Evolutionary conservation across 1,140 invertebrate genomes (phyloP).

Genomic region (Drosophila orena): DNA sequence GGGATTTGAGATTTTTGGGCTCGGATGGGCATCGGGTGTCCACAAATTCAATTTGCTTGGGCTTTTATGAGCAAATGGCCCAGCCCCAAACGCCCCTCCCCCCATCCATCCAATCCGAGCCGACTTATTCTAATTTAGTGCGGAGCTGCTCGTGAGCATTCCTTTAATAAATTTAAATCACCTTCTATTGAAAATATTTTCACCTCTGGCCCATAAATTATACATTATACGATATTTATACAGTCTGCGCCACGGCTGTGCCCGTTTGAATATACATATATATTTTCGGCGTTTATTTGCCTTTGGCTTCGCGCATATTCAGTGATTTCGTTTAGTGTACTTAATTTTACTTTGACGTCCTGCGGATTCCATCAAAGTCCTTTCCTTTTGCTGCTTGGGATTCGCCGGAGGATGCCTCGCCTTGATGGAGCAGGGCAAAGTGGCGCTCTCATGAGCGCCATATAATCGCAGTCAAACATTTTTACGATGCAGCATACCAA

Average conservation of each 20-base stretch:
- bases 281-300: slow-evolving; percentile 5
- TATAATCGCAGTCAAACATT: slow-evolving; percentile 82
- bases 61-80: slow-evolving; percentile 61
- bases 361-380: slow-evolving; percentile 16
- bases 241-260: slow-evolving; percentile 19
- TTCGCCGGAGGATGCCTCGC: not conserved
- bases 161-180: slow-evolving; percentile 84
- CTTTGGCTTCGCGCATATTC: slow-evolving; percentile 17
- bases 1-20: not conserved
- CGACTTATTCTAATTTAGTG: slow-evolving; percentile 81
- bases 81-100: not conserved
- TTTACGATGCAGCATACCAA: slow-evolving; percentile 62
- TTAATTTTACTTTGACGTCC: not conserved
- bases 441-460: slow-evolving; percentile 79
- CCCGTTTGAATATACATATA: not conserved
- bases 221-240: slow-evolving; percentile 55
- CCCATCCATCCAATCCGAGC: no score
- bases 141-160: slow-evolving; percentile 76
- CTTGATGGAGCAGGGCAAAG: slow-evolving; percentile 54
- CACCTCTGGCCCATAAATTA: slow-evolving; percentile 79
- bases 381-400: slow-evolving; percentile 1
- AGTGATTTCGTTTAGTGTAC: slow-evolving; percentile 40
- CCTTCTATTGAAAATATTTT: slow-evolving; percentile 84
- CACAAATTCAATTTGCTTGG: slow-evolving; percentile 77
- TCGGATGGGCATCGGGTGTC: slow-evolving; percentile 37